A percentile compares a stretch with the other conserved stretches of the same genome.
Conservation (phyloP, 2,113 vertebrate species). For the Melierax canorus region DNA sequence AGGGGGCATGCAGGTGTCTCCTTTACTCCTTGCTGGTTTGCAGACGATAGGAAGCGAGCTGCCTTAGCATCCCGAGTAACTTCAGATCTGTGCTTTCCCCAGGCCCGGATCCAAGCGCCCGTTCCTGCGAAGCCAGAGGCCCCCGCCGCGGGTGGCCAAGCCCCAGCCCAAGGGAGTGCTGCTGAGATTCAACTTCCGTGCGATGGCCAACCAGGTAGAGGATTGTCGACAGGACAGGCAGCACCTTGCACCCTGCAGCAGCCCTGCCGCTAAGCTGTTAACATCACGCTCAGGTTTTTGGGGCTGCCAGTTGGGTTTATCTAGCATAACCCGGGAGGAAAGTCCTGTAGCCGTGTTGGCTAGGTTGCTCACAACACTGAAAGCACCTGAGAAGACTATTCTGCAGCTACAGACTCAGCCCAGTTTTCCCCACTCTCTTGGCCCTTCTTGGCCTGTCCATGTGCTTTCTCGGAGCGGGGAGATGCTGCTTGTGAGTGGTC, state of each 20-base stretch:
- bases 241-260: not conserved
- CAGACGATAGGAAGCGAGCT: not conserved
- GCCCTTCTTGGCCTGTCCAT: not conserved
- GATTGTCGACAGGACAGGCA: not conserved
- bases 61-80: not conserved
- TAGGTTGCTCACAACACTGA: not conserved
- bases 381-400: slow-evolving; percentile 24
- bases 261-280: not conserved
- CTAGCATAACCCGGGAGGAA: not conserved
- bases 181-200: slow-evolving; percentile 74
- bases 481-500: not conserved
- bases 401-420: slow-evolving; percentile 16
- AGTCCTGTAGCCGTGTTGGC: not conserved
- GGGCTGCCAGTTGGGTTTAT: not conserved
- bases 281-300: not conserved
- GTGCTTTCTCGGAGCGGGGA: not conserved
- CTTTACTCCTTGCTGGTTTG: not conserved
- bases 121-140: slow-evolving; percentile 13
- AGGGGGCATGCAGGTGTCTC: fast-evolving
- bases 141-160: not conserved
- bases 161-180: slow-evolving; percentile 66
- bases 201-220: slow-evolving; percentile 74
- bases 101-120: slow-evolving; percentile 45
- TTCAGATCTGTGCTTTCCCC: not conserved
- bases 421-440: not conserved